Evolutionary conservation across 2,888 invertebrate species (phyloP), one percentile per base, ranked within the genome.

Genomic region (Chaetogeoica ovagalla): DNA sequence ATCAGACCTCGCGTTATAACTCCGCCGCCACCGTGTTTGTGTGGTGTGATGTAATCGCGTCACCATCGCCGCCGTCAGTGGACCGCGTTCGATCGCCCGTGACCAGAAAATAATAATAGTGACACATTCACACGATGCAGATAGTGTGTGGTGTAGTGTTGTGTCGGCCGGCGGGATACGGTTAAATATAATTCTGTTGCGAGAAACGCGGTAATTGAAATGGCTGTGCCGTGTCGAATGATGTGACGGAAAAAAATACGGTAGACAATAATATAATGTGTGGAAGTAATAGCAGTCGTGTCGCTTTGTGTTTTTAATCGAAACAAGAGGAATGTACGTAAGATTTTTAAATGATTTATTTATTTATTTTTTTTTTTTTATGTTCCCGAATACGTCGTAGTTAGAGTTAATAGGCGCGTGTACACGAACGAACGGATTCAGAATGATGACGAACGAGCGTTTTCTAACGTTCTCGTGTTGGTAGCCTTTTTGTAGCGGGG

Each of bases 101-200:
- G 55, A 39, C 21, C 21, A 13, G 21, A 74, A 37, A 8, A 63
- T 48, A 23, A n/a, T 62, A 52, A 17, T 30, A 62, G 8, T 39
- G 39, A 39, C 17, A 52, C 15, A 30, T 30, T 62, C 62, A 62
- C 39, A 48, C 23, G 21, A 15, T 73, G 30, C 30, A 30, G 30
- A 30, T 30, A 30, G 30, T 4, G 15, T 62, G 1, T 43, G 6
- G 2, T 43, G 43, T 43, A 43, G 39, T 48, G n/a, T 62, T 30
- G 43, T 57, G 43, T 21, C 48, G 17, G 30, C 30, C 48, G 17
- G 30, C 30, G 19, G 8, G 73, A 63, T 63, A 63, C 63, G 73
- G 73, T 73, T 73, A 39, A 74, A 55, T n/a, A n/a, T n/a, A n/a
- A 30, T 74, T 73, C 52, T 63, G 37, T 52, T 30, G 30, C 30